Base-by-base conservation (phyloP, 1,140 invertebrate genomes). In the Papilio xuthus region DNA sequence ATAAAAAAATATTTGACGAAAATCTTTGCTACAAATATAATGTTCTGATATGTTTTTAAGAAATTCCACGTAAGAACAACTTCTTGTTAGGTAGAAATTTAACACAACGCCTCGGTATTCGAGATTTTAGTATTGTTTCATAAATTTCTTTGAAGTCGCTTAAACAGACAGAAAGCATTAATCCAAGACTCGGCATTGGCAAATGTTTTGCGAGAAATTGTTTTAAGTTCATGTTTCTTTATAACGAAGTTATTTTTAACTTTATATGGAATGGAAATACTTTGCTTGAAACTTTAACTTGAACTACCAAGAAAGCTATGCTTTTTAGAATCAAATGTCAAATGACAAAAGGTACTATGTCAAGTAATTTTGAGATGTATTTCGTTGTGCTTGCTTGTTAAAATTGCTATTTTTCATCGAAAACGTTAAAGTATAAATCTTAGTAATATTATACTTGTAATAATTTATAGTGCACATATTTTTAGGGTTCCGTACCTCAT, bases 101-200 rank as follows among this genome's bases (percentile, higher is more conserved):
- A 60, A 60, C 56, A 60, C 20, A 26, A 60, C 23, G 8, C 12
- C 23, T 60, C 20, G 23, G 20, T 60, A 60, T 60, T 60, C 8
- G 53, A 60, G 53, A 60, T 20, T 60, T 60, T 60, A 23, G 53
- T 60, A 23, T 60, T 60, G 20, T 26, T 23, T 3, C 50, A 23
- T 60, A 13, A 60, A 26, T 60, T 60, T 60, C 56, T 60, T 26
- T 60, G 56, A 26, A 60, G 9, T 56, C n/a, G 50, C 50, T n/a
- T 20, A 26, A 26, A 60, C 20, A 60, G 23, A 44, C 44, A 15
- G 44, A 44, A 60, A 56, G 10, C 10, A 8, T 23, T 56, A 56
- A 56, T 56, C 20, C 53, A 56, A 56, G 56, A 60, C 23, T 60
- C 56, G 23, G 9, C 56, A 13, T 4, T 12, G 6, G 56, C 23